phyloP scores from a whole-genome alignment of 2,888 invertebrate species.

The Kryphioiulus occultus region DNA sequence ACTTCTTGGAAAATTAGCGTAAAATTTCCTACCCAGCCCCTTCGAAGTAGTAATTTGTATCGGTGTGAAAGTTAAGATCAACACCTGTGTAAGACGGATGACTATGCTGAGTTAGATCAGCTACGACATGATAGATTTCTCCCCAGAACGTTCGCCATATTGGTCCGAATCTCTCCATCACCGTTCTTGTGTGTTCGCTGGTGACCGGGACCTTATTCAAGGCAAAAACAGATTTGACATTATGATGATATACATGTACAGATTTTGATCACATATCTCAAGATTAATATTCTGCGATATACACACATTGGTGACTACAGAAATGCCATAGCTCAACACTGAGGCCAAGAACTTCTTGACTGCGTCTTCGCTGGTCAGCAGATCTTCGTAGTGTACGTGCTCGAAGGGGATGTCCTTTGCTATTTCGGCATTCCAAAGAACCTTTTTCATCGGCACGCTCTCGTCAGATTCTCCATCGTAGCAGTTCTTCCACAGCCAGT shows the following conservation, averaged over 20 bases:
- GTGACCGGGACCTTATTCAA: slow-evolving; percentile 60
- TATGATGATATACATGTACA: no score
- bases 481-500: slow-evolving; percentile 43
- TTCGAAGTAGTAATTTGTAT: slow-evolving; percentile 79
- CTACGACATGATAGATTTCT: slow-evolving; percentile 74
- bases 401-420: slow-evolving; percentile 42
- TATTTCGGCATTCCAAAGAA: slow-evolving; percentile 26
- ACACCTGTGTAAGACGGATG: slow-evolving; percentile 78
- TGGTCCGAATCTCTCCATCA: slow-evolving; percentile 69
- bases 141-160: slow-evolving; percentile 77
- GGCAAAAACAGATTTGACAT: not conserved
- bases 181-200: slow-evolving; percentile 66
- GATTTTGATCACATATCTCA: not conserved
- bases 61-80: slow-evolving; percentile 76
- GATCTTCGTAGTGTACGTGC: slow-evolving; percentile 33
- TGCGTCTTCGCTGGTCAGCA: slow-evolving; percentile 51
- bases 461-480: not conserved
- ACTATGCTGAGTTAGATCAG: slow-evolving; percentile 67
- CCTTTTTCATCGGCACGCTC: not conserved
- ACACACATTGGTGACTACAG: slow-evolving; percentile 63
- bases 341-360: slow-evolving; percentile 57
- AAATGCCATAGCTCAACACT: slow-evolving; percentile 54
- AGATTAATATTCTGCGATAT: not conserved
- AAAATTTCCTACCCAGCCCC: slow-evolving; percentile 70
- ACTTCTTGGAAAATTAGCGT: not conserved